Base-by-base conservation (phyloP, 2,888 invertebrate genomes). In the Drosophila mimica region DNA sequence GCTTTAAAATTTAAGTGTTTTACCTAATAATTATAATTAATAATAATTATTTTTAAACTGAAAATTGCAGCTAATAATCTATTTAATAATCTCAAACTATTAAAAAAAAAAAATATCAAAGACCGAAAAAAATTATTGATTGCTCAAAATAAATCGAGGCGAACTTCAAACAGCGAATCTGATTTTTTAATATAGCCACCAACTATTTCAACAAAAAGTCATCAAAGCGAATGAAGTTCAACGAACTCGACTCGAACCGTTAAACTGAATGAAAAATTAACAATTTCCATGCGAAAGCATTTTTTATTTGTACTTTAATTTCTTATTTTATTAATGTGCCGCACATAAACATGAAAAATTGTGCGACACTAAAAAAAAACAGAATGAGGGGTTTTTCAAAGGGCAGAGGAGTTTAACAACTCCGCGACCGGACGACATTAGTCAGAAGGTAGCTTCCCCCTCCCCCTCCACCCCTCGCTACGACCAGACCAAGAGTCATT, bases 271-370 rank as follows among this genome's bases (percentile, higher is more conserved):
- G 61, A 67, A 78, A 59, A 58, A 61, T 36, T n/a, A 70, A 75
- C 63, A 61, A 79, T 78, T 75, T 57, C 65, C 49, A 67, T 60
- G 61, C 70, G 63, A 52, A 77, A 64, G 66, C 49, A 62, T 59
- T 65, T 60, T 73, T 34, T 58, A 17, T 15, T 40, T n/a, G n/a
- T n/a, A n/a, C n/a, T n/a, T 68, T 15, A 4, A 38, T 46, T 15
- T 20, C 33, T 30, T 52, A n/a, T 61, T 53, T 77, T 80, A 64
- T 88, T 70, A 69, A 83, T 83, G 70, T 77, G 62, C 60, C 28
- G 43, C 53, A 67, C 72, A 76, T 74, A 85, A 85, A 80, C 70
- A 63, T 72, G 62, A 69, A 71, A 85, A 72, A 60, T 60, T 48
- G 63, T 74, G 68, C 62, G 61, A 43, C 57, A 49, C 40, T 28